These are phyloP conservation scores for Alouatta palliata DNA, from an alignment of 2,113 vertebrate species.

Conservation along the genomic window DNA sequence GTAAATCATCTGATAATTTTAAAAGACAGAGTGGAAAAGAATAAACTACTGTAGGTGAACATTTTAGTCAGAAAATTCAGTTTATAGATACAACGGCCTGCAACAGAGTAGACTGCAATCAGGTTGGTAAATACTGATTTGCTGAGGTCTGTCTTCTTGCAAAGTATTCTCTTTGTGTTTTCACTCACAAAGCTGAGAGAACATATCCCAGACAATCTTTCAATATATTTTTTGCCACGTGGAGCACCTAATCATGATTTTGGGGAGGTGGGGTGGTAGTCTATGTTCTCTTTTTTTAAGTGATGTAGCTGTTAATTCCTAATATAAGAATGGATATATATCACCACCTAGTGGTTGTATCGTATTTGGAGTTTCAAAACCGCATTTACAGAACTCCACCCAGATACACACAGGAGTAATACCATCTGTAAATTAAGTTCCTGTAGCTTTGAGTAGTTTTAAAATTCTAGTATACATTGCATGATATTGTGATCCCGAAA, in stretches of 20 bases:
- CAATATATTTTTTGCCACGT: background rate
- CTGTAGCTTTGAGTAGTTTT: background rate
- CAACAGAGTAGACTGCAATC: background rate
- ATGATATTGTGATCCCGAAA: background rate
- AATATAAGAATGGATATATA: constrained; percentile 39
- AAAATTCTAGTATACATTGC: background rate
- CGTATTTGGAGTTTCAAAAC: constrained; percentile 19
- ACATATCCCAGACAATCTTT: background rate
- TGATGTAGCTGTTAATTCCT: background rate
- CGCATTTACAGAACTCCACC: background rate
- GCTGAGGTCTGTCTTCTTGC: background rate
- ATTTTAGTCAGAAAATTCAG: constrained; percentile 17
- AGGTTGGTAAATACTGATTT: background rate
- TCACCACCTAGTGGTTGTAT: constrained; percentile 83
- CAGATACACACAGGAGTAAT: background rate
- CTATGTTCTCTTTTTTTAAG: background rate
- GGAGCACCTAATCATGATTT: background rate
- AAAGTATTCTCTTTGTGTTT: background rate
- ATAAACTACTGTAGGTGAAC: background rate
- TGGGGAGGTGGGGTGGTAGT: background rate
- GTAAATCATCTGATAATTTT: background rate
- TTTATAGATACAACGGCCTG: background rate
- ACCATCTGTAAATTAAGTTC: background rate
- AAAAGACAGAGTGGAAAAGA: background rate
- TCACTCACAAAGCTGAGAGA: background rate